Evolutionary conservation across 2,797 vertebrate species (phyloP).

Genomic region (Phrynocephalus forsythii): DNA sequence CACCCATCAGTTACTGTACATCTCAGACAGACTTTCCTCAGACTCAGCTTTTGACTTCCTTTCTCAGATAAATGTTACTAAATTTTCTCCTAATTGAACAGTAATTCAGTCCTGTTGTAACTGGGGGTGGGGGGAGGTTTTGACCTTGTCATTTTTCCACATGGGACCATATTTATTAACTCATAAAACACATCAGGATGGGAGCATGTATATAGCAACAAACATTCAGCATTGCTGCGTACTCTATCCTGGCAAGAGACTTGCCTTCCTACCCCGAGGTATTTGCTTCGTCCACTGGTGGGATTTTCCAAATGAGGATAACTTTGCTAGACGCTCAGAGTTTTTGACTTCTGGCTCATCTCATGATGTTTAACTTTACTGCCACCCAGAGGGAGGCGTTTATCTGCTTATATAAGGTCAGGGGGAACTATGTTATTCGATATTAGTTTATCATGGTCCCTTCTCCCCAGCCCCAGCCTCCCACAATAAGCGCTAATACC

Average conservation of each 20-base stretch:
- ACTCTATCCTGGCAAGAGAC: accelerated
- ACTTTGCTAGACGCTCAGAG: neutral
- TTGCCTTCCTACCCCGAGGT: neutral
- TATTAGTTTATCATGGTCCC: neutral
- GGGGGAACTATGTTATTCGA: neutral
- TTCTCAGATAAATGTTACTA: neutral
- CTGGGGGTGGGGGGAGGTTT: neutral
- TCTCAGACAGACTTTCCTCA: too few relatives aligned
- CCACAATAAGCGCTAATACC: neutral
- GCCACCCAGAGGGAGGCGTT: neutral
- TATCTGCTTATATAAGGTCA: slow-evolving; percentile 13
- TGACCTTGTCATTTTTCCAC: neutral
- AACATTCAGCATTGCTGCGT: accelerated
- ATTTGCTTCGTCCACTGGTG: accelerated
- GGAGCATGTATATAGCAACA: neutral
- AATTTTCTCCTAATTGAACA: neutral
- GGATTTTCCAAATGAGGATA: neutral
- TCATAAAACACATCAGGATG: neutral
- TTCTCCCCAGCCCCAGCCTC: neutral
- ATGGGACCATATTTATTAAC: neutral
- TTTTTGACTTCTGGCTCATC: neutral
- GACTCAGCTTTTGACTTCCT: too few relatives aligned
- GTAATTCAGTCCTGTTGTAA: neutral
- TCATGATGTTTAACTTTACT: neutral
- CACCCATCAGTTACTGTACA: too few relatives aligned